Percentiles rank a stretch among this genome's conserved stretches.
phyloP scores from a whole-genome alignment of 2,797 vertebrate genomes.

The Poecilia wingei region DNA sequence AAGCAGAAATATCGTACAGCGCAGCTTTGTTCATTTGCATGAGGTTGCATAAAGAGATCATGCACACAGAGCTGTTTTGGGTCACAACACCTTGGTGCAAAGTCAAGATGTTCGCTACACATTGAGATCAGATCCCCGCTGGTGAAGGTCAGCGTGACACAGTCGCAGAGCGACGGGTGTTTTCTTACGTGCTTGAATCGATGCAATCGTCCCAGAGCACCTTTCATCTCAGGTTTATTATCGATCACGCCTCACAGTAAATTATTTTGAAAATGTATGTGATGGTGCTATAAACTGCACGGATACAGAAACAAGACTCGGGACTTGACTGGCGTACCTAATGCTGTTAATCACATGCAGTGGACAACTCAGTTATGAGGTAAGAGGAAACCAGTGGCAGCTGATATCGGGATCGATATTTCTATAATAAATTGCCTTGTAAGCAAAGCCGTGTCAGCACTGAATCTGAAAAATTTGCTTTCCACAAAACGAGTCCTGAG shows the following conservation, averaged over 20 bases:
- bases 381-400: slow-evolving; percentile 23
- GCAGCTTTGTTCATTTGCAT: slow-evolving; percentile 21
- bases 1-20: slow-evolving; percentile 28
- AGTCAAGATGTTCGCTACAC: slow-evolving; percentile 21
- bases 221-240: slow-evolving; percentile 21
- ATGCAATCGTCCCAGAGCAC: slow-evolving; percentile 27
- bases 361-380: slow-evolving; percentile 18
- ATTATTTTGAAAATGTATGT: slow-evolving; percentile 22
- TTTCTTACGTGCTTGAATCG: slow-evolving; percentile 46
- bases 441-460: slow-evolving; percentile 14
- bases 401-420: slow-evolving; percentile 15
- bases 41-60: slow-evolving; percentile 7
- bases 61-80: slow-evolving; percentile 3
- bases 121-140: slow-evolving; percentile 27
- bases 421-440: slow-evolving; percentile 1
- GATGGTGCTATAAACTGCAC: slow-evolving; percentile 17
- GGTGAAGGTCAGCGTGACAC: slow-evolving; percentile 46
- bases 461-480: background rate
- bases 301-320: background rate
- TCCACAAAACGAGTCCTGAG: background rate
- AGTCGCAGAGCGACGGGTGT: slow-evolving; percentile 15
- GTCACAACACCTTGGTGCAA: background rate
- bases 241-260: slow-evolving; percentile 22
- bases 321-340: slow-evolving; percentile 12
- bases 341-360: slow-evolving; percentile 25